Evolutionary conservation across 2,113 vertebrate genomes (phyloP), one percentile per base, ranked within the genome.

Genomic region (Phocoena sinus): DNA sequence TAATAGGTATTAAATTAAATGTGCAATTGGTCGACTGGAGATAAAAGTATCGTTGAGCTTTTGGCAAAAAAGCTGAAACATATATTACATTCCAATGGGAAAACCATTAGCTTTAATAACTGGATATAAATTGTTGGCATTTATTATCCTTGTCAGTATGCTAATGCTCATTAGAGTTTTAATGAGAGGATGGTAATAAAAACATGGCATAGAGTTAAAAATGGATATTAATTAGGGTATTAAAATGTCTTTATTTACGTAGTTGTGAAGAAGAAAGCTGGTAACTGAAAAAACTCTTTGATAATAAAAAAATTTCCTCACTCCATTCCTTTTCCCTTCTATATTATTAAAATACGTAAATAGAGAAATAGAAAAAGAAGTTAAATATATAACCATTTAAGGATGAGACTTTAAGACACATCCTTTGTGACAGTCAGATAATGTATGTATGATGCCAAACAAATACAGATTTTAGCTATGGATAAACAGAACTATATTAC

Each of bases 71-170:
- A 85, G 60, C 92, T 94, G 96, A 96, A 96, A 68, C 92, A 94
- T 98, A 97, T 89, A 97, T 98, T 97, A 97, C 70, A 90, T 96
- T 96, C 96, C 97, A 97, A 94, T 96, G 90, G 96, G 96, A 97
- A 97, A 97, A 97, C 83, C 94, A 97, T 97, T 97, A 97, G 95
- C 96, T 95, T 96, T 97, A 97, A 95, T 98, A 98, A 98, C 95
- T 31, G 83, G 87, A 97, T 98, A 97, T 97, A 95, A 97, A 96
- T 96, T 92, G 53, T 95, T 97, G 96, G 94, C 94, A 97, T 97
- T 98, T 97, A 98, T 98, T 98, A 97, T 97, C 96, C 96, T 97
- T 97, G 97, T 98, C 97, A 98, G 97, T 95, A 97, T 98, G 97
- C 95, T 97, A 97, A 98, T 97, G 94, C 91, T 97, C 97, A 98